Conservation (phyloP, 2,113 vertebrate genomes). For the Otolemur garnettii region DNA sequence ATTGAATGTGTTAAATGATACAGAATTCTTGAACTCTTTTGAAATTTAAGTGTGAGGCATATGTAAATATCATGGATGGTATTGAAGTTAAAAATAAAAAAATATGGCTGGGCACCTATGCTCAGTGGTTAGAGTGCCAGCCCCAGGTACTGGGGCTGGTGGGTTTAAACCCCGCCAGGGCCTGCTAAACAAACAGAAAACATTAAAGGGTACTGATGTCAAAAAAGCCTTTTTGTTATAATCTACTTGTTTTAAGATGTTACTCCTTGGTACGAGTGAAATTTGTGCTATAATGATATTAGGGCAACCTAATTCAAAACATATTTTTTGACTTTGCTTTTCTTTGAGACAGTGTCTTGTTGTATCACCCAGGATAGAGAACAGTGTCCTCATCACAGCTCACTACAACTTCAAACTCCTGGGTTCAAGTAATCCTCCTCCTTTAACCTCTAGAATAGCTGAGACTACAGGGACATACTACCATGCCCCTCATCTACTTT, state of each 20-base stretch:
- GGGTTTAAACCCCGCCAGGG: too few species aligned
- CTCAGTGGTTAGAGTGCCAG: too few species aligned
- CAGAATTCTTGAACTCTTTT: slow-evolving; percentile 3
- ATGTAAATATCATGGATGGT: background rate
- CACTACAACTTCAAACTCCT: too few species aligned
- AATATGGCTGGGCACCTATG: background rate
- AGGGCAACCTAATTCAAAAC: background rate
- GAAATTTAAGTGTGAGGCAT: slow-evolving; percentile 45
- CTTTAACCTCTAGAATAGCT: too few species aligned
- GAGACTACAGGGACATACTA: too few species aligned
- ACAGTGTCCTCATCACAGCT: too few species aligned
- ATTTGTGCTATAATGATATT: background rate
- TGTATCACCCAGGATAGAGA: too few species aligned
- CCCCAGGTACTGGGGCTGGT: too few species aligned
- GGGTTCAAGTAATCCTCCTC: too few species aligned
- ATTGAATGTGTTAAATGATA: slow-evolving; percentile 23
- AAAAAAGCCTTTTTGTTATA: slow-evolving; percentile 1
- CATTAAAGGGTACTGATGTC: background rate
- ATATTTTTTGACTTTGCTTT: background rate
- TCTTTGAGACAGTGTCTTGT: too few species aligned
- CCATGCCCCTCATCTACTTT: too few species aligned
- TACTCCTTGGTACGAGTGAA: background rate
- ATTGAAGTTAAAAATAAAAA: background rate
- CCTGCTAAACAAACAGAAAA: background rate
- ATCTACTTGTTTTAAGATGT: background rate